These are phyloP conservation scores for Hyaena hyaena DNA, from an alignment of 2,113 vertebrate species.

Conservation along the genomic window DNA sequence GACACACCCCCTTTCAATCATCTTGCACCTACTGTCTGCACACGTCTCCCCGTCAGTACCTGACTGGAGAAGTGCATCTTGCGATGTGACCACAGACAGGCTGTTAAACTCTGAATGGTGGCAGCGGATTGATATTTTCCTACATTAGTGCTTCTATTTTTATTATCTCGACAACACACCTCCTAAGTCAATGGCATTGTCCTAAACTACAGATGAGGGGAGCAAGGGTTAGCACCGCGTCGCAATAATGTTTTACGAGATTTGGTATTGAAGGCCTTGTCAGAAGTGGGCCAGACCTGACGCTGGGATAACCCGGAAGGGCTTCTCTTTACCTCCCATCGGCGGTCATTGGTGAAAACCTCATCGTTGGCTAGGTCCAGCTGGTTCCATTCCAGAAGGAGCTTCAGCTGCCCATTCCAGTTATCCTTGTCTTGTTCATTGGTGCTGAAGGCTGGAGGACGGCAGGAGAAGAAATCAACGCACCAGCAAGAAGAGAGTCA, in stretches of 20 bases:
- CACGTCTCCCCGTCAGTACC: not conserved
- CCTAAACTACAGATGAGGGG: not conserved
- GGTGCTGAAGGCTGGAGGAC: conserved; percentile 88
- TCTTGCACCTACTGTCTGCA: not conserved
- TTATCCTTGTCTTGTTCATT: conserved; percentile 89
- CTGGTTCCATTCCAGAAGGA: conserved; percentile 90
- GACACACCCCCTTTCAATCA: not conserved
- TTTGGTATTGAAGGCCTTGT: rapidly evolving
- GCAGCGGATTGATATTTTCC: rapidly evolving
- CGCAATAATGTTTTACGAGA: rapidly evolving
- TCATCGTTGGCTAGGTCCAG: conserved; percentile 88
- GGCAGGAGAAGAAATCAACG: not conserved
- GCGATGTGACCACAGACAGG: rapidly evolving
- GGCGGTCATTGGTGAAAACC: conserved; percentile 89
- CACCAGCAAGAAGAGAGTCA: not conserved
- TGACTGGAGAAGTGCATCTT: not conserved
- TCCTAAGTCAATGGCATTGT: rapidly evolving
- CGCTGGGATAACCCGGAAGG: rapidly evolving
- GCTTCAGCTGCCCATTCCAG: conserved; percentile 89
- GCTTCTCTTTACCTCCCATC: conserved; percentile 86
- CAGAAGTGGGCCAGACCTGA: not conserved
- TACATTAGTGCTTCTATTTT: not conserved
- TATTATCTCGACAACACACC: not conserved
- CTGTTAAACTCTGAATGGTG: rapidly evolving
- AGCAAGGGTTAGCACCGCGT: not conserved